Evolutionary conservation across 2,888 invertebrate genomes (phyloP), one percentile per base, ranked within the genome.

Genomic region (Poecilobothrus nobilitatus): DNA sequence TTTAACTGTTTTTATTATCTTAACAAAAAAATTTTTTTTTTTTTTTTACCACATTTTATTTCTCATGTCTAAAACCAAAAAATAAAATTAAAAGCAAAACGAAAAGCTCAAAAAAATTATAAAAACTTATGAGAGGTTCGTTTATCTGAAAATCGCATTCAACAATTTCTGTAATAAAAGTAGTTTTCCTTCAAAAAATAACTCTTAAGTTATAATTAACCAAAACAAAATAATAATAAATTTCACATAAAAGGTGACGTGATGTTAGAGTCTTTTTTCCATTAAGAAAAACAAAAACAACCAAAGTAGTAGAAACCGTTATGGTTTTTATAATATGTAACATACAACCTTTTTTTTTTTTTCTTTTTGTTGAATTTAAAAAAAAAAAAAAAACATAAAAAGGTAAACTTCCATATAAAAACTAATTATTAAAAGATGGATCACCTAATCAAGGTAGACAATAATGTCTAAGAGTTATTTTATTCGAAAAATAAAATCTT

Each of bases 251-350:
- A 37, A 37, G 10, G 37, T 37, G 37, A 37, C 37, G 37, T 37
- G 37, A 37, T 37, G 8, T 37, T 37, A 37, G 37, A 37, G 37
- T 10, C 7, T 37, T 37, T 10, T 10, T 37, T 10, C 7, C 2
- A 7, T 37, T 37, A 7, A 7, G 1, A 5, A 37, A 37, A 37
- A 2, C 8, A 34, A 34, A 34, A 34, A 34, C 34, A 34, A 34
- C 5, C 34, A 34, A 53, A 18, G 15, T 18, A 53, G n/a, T 18
- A 18, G 53, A 53, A 18, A 53, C 53, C 53, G 53, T 53, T 53
- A 53, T 53, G 53, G 53, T 53, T 53, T 53, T 53, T 53, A 53
- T n/a, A n/a, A n/a, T 53, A 53, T 53, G 53, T 53, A 53, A 53
- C 53, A 53, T 53, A 53, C 15, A 41, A 41, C 41, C 15, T 6